These are phyloP conservation scores for Paralichthys olivaceus DNA, from an alignment of 2,113 vertebrate species.

Conservation along the genomic window DNA sequence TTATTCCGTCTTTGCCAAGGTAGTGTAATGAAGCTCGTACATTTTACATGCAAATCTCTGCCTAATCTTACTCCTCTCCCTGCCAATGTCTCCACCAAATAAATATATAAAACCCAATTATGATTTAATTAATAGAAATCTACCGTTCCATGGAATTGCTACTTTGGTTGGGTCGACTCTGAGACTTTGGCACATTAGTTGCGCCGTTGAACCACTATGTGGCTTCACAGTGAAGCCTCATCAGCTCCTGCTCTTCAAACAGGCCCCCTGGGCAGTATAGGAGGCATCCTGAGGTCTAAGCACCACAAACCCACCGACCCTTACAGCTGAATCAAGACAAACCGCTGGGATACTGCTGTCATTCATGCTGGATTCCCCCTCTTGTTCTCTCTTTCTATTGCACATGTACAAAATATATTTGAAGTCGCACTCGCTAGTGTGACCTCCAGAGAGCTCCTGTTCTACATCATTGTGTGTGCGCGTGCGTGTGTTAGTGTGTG, in stretches of 20 bases:
- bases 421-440: conserved; percentile 39
- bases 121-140: conserved; percentile 87
- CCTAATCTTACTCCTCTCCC: conserved; percentile 82
- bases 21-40: conserved; percentile 85
- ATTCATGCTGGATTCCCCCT: conserved; percentile 37
- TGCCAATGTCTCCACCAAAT: conserved; percentile 83
- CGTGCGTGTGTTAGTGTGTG: conserved; percentile 18
- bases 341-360: conserved; percentile 57
- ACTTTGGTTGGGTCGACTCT: conserved; percentile 74
- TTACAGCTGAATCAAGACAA: conserved; percentile 60
- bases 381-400: conserved; percentile 49
- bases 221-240: conserved; percentile 75
- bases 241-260: conserved; percentile 75
- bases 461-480: conserved; percentile 35
- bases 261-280: conserved; percentile 64
- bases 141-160: conserved; percentile 81
- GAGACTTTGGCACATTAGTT: conserved; percentile 74
- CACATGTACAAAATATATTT: conserved; percentile 56
- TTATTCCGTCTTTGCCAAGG: conserved; percentile 84
- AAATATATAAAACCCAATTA: conserved; percentile 88
- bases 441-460: conserved; percentile 66
- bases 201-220: conserved; percentile 73
- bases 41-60: conserved; percentile 86
- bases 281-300: conserved; percentile 75
- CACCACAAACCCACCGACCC: conserved; percentile 70